Percentiles rank a stretch among this genome's conserved stretches.
These are phyloP conservation scores for Pseudorasbora parva DNA, from an alignment of 2,113 vertebrate species.

Conservation along the genomic window DNA sequence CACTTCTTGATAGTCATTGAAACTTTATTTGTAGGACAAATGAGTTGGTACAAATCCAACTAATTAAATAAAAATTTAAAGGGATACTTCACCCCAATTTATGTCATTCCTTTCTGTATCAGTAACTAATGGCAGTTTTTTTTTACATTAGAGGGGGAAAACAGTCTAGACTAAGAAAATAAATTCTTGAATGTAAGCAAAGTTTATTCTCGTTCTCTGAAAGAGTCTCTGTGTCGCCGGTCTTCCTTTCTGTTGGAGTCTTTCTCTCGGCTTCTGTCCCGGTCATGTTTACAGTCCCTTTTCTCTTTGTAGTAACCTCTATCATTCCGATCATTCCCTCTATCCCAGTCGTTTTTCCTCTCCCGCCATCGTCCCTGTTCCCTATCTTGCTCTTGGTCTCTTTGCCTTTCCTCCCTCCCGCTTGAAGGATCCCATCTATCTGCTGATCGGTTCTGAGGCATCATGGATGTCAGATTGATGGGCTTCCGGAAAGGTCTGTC, in stretches of 20 bases:
- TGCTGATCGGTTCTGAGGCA: slow-evolving; percentile 74
- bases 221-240: slow-evolving; percentile 65
- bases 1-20: background rate
- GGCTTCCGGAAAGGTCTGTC: slow-evolving; percentile 95
- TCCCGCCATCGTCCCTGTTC: slow-evolving; percentile 68
- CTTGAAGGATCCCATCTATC: slow-evolving; percentile 74
- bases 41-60: background rate
- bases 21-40: background rate
- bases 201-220: slow-evolving; percentile 54
- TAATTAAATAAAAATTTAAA: background rate
- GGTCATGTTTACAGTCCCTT: slow-evolving; percentile 47
- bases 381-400: slow-evolving; percentile 73
- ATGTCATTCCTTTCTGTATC: background rate
- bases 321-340: slow-evolving; percentile 77
- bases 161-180: background rate
- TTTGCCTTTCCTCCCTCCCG: slow-evolving; percentile 77
- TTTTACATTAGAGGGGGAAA: background rate
- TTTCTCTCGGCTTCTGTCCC: slow-evolving; percentile 54
- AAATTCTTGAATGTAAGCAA: background rate
- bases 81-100: background rate
- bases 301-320: slow-evolving; percentile 70
- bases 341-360: slow-evolving; percentile 71
- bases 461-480: slow-evolving; percentile 80
- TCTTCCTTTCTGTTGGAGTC: slow-evolving; percentile 67
- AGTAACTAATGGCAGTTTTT: background rate